These are phyloP conservation scores for Barypeithes pellucidus DNA, from an alignment of 2,888 invertebrate genomes.

Conservation along the genomic window DNA sequence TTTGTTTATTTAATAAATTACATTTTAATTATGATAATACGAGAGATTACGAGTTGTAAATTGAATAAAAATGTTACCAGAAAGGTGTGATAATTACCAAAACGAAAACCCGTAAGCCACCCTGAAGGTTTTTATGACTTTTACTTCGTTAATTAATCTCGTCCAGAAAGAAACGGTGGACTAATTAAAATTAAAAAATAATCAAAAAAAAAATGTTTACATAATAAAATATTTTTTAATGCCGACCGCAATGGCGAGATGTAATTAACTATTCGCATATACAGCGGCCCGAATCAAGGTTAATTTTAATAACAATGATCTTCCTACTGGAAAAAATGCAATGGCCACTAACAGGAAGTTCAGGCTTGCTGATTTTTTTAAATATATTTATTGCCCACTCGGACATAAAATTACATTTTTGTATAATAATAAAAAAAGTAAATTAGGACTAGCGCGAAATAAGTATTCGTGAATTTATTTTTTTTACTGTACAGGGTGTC, in stretches of 20 bases:
- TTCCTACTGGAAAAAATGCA: slow-evolving; percentile 40
- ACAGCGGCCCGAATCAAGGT: slow-evolving; percentile 35
- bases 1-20: slow-evolving; percentile 18
- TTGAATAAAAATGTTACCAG: slow-evolving; percentile 32
- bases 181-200: slow-evolving; percentile 40
- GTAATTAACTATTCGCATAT: slow-evolving; percentile 36
- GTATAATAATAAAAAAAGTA: no score
- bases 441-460: no score
- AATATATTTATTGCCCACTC: neutral
- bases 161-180: slow-evolving; percentile 34
- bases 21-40: slow-evolving; percentile 28
- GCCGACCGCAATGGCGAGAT: slow-evolving; percentile 25
- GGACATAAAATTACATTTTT: no score
- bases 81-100: slow-evolving; percentile 35
- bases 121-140: slow-evolving; percentile 34
- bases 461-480: no score
- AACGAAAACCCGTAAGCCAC: slow-evolving; percentile 26
- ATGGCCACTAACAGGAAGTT: slow-evolving; percentile 36
- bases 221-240: slow-evolving; percentile 25
- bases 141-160: slow-evolving; percentile 33
- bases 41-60: slow-evolving; percentile 30
- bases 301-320: slow-evolving; percentile 41
- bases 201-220: slow-evolving; percentile 18
- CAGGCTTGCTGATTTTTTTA: slow-evolving; percentile 6
- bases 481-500: no score